These are phyloP conservation scores for Galendromus occidentalis DNA, from an alignment of 1,140 invertebrate genomes.

Conservation along the genomic window DNA sequence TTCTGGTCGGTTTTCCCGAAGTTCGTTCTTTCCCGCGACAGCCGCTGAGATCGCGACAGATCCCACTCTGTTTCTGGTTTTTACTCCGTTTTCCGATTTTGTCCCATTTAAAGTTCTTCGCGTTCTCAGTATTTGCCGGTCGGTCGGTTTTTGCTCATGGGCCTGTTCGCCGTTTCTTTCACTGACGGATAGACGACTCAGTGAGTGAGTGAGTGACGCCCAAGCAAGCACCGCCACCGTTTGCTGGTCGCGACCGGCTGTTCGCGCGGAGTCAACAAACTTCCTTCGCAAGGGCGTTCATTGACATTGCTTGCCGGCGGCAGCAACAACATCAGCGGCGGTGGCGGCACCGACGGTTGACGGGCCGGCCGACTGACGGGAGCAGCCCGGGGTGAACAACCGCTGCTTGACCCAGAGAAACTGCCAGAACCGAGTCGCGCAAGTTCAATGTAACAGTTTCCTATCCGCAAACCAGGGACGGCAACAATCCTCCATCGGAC, in stretches of 20 bases:
- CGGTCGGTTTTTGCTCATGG: no score
- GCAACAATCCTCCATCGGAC: not conserved
- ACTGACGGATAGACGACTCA: no score
- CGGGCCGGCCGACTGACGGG: not conserved
- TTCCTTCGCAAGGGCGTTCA: slow-evolving; percentile 7
- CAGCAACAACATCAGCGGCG: not conserved
- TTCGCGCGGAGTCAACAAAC: not conserved
- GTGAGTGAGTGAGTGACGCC: no score
- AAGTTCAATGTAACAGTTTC: slow-evolving; percentile 11
- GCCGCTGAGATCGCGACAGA: no score
- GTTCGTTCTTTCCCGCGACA: no score
- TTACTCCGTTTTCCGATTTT: no score
- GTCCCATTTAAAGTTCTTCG: no score
- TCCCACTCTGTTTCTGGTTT: no score
- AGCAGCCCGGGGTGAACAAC: not conserved
- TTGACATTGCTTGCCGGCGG: not conserved
- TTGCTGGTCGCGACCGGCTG: not conserved
- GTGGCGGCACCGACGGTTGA: not conserved
- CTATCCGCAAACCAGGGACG: not conserved
- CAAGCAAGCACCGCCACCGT: no score
- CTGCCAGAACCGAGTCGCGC: not conserved
- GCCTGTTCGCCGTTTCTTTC: no score
- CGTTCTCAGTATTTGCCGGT: no score
- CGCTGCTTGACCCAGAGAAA: slow-evolving; percentile 5
- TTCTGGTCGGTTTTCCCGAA: no score